Conservation (phyloP, 2,888 invertebrate species). For the Fabriciana adippe region DNA sequence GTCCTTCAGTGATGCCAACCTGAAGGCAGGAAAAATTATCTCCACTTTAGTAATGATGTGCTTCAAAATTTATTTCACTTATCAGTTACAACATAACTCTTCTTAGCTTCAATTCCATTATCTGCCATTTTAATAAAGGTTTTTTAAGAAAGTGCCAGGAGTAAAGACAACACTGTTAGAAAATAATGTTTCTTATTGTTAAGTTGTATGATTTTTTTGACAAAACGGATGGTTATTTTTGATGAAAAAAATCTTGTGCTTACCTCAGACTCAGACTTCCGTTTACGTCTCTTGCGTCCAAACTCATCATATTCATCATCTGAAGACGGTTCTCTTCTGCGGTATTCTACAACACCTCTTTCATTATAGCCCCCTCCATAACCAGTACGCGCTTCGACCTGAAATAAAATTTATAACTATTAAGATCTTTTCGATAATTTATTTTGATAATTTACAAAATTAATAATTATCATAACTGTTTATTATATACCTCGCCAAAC, state of each 20-base stretch:
- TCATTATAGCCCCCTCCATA: constrained; percentile 98
- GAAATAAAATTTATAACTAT: constrained; percentile 36
- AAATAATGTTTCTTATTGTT: constrained; percentile 21
- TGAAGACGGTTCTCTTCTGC: constrained; percentile 91
- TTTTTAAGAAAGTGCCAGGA: constrained; percentile 27
- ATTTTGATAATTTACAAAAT: neutral
- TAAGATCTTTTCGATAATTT: neutral
- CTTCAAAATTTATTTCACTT: constrained; percentile 70
- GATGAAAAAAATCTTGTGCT: constrained; percentile 36
- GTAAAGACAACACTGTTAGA: constrained; percentile 32
- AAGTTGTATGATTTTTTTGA: neutral
- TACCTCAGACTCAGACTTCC: constrained; percentile 56
- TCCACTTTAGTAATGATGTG: constrained; percentile 81
- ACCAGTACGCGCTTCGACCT: constrained; percentile 88
- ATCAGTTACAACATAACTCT: constrained; percentile 68
- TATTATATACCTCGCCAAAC: constrained; percentile 91
- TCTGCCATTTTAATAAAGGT: constrained; percentile 61
- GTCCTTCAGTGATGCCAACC: constrained; percentile 82
- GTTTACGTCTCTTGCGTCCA: constrained; percentile 85
- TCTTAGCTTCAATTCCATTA: constrained; percentile 76
- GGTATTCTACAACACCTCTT: constrained; percentile 97
- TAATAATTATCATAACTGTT: neutral
- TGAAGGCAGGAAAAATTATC: constrained; percentile 83
- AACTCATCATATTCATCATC: constrained; percentile 99
- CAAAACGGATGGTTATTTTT: neutral